Evolutionary conservation across 2,888 invertebrate species (phyloP), one percentile per base, ranked within the genome.

Genomic region (Aproaerema taeniolella): DNA sequence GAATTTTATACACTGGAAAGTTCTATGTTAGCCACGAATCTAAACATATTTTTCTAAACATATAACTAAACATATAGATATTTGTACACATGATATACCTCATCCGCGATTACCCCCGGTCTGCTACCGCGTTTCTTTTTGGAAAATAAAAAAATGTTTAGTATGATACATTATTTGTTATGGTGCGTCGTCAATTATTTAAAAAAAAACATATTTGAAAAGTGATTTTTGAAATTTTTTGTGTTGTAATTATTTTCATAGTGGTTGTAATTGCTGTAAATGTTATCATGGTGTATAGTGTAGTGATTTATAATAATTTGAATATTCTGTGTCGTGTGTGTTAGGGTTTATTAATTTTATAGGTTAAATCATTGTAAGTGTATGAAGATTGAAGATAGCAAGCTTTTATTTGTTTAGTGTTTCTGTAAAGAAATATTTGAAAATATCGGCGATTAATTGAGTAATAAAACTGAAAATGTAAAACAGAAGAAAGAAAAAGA

Each of bases 21-120:
- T 58, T 66, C 79, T 83, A 86, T 83, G 85, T 86, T 86, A 86
- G 85, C 81, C 83, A 85, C 85, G 79, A n/a, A 53, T 72, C 75
- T 80, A 78, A 54, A 57, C 81, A 83, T 76, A 67, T 69, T 9
- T 26, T 9, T 26, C 26, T 26, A 26, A 9, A 26, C n/a, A 69
- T 58, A 52, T 58, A 37, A 75, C 78, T 82, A 82, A 77, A 83
- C 83, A 83, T 75, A 72, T 79, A n/a, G n/a, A 82, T 79, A 82
- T 59, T 71, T 75, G 55, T 83, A 83, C 85, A 83, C 81, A 69
- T 62, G 66, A 59, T 76, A 70, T 86, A 82, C 85, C 92, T 92
- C 94, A 85, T 93, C 92, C 88, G 90, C 71, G 88, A 94, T 89
- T 90, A 91, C 93, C 82, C 94, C 94, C 75, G 93, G 93, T 79